A percentile compares a stretch with the other conserved stretches of the same genome.
Evolutionary conservation across 2,797 vertebrate species (phyloP).

Genomic region (Tokudaia muenninki): DNA sequence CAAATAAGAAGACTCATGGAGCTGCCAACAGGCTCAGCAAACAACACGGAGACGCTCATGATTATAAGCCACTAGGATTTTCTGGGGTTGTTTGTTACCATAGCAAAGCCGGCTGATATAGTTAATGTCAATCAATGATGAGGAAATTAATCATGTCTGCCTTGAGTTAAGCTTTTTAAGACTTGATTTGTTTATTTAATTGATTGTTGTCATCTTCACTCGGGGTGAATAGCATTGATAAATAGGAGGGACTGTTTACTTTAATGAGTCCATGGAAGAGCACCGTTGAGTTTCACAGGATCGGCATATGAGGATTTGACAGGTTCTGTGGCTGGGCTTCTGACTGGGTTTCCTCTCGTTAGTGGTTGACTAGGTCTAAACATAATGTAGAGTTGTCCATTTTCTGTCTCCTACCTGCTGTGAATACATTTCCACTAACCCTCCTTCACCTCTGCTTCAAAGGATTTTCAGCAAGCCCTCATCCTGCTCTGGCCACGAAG

Average conservation of each 20-base stretch:
- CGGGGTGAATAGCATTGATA: conserved; percentile 79
- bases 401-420: background rate
- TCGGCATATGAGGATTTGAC: conserved; percentile 57
- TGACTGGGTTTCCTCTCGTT: conserved; percentile 47
- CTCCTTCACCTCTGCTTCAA: background rate
- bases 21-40: conserved; percentile 57
- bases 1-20: conserved; percentile 8
- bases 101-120: conserved; percentile 78
- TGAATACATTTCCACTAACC: background rate
- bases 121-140: conserved; percentile 82
- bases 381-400: background rate
- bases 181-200: conserved; percentile 83
- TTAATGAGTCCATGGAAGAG: conserved; percentile 72
- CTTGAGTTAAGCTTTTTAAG: conserved; percentile 79
- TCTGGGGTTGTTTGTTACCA: conserved; percentile 74
- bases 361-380: background rate
- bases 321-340: conserved; percentile 40
- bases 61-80: conserved; percentile 59
- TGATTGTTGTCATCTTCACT: conserved; percentile 83
- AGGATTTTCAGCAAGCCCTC: background rate
- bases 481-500: background rate
- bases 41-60: conserved; percentile 10
- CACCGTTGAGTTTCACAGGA: conserved; percentile 59
- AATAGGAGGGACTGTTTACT: conserved; percentile 77
- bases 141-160: conserved; percentile 82